Base-by-base conservation (phyloP, 2,113 vertebrate species). In the Muntiacus reevesi region DNA sequence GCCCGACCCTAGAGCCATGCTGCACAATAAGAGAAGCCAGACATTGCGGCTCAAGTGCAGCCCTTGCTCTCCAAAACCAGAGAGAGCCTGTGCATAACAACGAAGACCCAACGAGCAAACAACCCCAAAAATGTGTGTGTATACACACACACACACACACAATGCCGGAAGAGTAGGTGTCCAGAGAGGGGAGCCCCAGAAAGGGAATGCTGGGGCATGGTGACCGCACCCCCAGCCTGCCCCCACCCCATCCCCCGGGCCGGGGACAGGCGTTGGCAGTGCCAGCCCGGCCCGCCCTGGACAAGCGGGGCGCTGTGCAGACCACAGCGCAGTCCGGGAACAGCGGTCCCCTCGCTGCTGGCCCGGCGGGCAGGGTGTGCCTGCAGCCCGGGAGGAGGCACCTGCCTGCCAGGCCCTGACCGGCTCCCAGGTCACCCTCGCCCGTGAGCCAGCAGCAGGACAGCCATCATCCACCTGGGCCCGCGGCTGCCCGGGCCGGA, bases 331-430 rank as follows among this genome's bases (percentile, higher is more conserved):
- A n/a, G 25, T 85, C 23, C 45, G 19, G 57, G 64, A 93, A n/a
- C 47, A n/a, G 9, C 2, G 6, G 9, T 54, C 50, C 25, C n/a
- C n/a, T 78, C 3, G 2, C 36, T 59, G 33, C 43, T 28, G 43
- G 28, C 19, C 11, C 27, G 5, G 27, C 0, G 3, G 79, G 43
- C 15, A 27, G 62, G 25, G 9, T n/a, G 71, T 28, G n/a, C 47
- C 71, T 50, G 3, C 14, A 7, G 54, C 60, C 81, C n/a, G 52
- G 1, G 13, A 97, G 95, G 97, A 95, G 95, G 55, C 95, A 91
- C 64, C 91, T 90, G 94, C 40, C 0, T 0, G 28, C 55, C 7
- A 28, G 76, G 25, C 74, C 23, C 71, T 87, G 71, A 15, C 91
- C 3, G 0, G 78, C 23, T 64, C 50, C 60, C 36, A 7, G 2